Evolutionary conservation across 1,140 invertebrate species (phyloP).

Genomic region (Meloidogyne floridensis): DNA sequence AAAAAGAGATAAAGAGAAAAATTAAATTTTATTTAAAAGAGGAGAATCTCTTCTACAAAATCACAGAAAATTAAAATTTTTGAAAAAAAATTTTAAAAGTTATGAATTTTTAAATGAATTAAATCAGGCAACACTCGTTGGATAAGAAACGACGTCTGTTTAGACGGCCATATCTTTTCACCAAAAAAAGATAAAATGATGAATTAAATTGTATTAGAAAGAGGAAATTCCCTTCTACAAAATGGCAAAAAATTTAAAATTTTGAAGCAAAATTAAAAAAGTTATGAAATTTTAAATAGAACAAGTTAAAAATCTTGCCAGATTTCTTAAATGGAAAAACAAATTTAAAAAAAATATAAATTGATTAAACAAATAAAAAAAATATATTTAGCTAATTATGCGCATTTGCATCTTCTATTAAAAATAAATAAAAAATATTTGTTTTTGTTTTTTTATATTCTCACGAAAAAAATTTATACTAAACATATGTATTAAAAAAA

Average conservation of each 20-base stretch:
- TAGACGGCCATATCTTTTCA: no score
- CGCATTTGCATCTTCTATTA: background rate
- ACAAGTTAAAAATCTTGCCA: no score
- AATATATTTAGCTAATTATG: slow-evolving; percentile 7
- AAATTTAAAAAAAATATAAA: background rate
- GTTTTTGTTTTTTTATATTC: background rate
- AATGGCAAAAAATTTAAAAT: no score
- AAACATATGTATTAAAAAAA: slow-evolving; percentile 1
- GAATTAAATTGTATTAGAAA: no score
- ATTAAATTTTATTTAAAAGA: background rate
- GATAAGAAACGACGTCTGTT: no score
- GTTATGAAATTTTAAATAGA: no score
- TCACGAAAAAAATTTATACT: background rate
- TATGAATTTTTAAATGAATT: no score
- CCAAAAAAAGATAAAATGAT: no score
- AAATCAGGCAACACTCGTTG: no score
- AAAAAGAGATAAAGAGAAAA: background rate
- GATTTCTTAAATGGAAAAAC: background rate
- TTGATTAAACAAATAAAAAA: background rate
- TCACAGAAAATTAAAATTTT: background rate
- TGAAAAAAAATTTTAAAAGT: background rate
- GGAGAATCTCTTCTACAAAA: background rate
- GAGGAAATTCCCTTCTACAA: no score
- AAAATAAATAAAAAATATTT: background rate
- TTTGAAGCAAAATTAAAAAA: no score